Evolutionary conservation across 2,797 vertebrate species (phyloP), one percentile per base, ranked within the genome.

Genomic region (Bryconaethiops microstoma): DNA sequence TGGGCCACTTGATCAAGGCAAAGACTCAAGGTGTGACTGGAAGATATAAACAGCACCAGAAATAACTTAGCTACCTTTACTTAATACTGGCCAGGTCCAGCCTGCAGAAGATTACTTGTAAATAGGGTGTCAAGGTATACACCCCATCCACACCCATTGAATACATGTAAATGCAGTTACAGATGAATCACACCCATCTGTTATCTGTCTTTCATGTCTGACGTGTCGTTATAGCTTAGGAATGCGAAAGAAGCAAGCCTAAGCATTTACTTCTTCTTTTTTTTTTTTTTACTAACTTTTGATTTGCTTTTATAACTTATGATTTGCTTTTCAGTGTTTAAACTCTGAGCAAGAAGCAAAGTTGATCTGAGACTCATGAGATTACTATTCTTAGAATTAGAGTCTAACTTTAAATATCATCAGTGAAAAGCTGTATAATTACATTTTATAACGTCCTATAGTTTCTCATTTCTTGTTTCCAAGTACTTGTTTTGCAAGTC

Each of bases 121-220:
- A 29, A 35, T 40, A 75, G 25, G 55, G 40, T 29, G 25, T 62
- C 13, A 52, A 60, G 2, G 13, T 42, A 4, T 48, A 39, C 52
- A 74, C 40, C 39, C 59, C 48, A 64, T 65, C 23, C 35, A 77
- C 60, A 73, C 50, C 57, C 8, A 13, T 5, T 54, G 21, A 54
- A 60, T 16, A 65, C 39, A 77, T 57, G 25, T 45, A 45, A 72
- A 77, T 71, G 7, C 6, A 13, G 6, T 19, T 69, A 21, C 16
- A 19, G 52, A 35, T 67, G 5, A 10, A 60, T 48, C 74, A 77
- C 59, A 77, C 67, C 57, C 59, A 59, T 45, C 17, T 76, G 60
- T 64, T 3, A n/a, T 12, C 17, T 60, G 13, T 5, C 67, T 76
- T 48, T 68, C 42, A 63, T 13, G 23, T 25, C 9, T 54, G 12